phyloP scores from a whole-genome alignment of 2,113 vertebrate genomes.

The Drymodes brunneopygia region DNA sequence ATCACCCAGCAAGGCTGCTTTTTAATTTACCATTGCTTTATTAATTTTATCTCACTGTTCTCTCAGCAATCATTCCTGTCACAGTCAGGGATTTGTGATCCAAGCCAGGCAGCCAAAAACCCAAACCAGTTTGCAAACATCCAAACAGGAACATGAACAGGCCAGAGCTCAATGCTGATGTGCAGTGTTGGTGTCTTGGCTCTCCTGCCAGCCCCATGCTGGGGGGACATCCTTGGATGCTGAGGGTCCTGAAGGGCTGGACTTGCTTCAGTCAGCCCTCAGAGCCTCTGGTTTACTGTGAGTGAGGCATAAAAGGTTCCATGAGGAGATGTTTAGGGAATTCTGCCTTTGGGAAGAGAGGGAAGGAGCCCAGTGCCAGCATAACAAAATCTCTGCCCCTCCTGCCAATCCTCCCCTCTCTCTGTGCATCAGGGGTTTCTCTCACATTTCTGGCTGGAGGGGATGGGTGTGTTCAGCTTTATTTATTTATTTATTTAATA shows the following conservation, averaged over 20 bases:
- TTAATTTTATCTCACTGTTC: not conserved
- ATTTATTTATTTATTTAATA: not conserved
- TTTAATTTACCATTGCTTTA: not conserved
- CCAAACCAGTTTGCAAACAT: not conserved
- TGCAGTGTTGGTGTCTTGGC: rapidly evolving
- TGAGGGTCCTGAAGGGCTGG: not conserved
- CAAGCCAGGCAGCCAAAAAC: not conserved
- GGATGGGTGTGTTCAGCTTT: not conserved
- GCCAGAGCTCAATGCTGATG: rapidly evolving
- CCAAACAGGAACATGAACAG: not conserved
- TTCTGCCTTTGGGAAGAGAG: not conserved
- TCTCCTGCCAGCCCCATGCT: not conserved
- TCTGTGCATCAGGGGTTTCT: not conserved
- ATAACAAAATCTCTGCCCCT: not conserved
- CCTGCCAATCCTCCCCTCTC: not conserved
- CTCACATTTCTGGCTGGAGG: not conserved
- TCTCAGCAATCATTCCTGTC: not conserved
- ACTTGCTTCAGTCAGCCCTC: not conserved
- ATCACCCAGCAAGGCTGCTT: not conserved
- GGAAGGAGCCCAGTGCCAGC: not conserved
- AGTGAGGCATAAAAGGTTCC: not conserved
- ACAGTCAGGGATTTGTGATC: not conserved
- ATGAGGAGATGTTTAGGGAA: not conserved
- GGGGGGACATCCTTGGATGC: not conserved
- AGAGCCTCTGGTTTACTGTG: not conserved